Percentiles rank a stretch among this genome's conserved stretches.
Conservation (phyloP, 1,140 invertebrate genomes). For the Bombus balteatus region DNA sequence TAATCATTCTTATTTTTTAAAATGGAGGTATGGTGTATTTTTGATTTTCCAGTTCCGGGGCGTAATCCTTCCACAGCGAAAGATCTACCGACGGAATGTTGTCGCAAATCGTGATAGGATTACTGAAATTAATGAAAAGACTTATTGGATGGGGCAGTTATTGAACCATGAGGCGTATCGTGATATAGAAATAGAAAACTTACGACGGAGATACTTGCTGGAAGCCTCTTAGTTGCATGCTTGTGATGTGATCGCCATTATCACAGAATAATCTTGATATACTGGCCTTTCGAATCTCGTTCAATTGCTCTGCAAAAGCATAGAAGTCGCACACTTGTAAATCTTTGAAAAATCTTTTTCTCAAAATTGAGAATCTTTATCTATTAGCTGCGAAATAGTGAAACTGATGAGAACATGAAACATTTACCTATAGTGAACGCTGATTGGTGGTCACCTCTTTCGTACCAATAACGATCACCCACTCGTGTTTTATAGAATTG, state of each 20-base stretch:
- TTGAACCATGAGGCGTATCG: background rate
- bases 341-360: background rate
- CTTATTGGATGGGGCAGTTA: background rate
- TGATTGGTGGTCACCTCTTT: conserved; percentile 86
- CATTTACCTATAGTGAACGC: conserved; percentile 89
- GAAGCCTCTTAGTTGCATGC: conserved; percentile 89
- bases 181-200: conserved; percentile 67
- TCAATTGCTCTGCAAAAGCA: conserved; percentile 88
- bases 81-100: conserved; percentile 87
- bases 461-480: conserved; percentile 93
- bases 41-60: background rate
- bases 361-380: too few relatives aligned
- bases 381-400: background rate
- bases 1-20: background rate
- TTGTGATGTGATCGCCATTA: conserved; percentile 89
- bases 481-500: conserved; percentile 94
- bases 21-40: background rate
- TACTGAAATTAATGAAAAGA: conserved; percentile 82
- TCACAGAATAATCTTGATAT: conserved; percentile 94
- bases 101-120: conserved; percentile 86
- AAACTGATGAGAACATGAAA: conserved; percentile 35
- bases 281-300: conserved; percentile 91
- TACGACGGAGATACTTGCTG: conserved; percentile 84
- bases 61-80: conserved; percentile 85
- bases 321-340: background rate